These are phyloP conservation scores for Norana najaformis DNA, from an alignment of 2,888 invertebrate genomes.

Conservation along the genomic window DNA sequence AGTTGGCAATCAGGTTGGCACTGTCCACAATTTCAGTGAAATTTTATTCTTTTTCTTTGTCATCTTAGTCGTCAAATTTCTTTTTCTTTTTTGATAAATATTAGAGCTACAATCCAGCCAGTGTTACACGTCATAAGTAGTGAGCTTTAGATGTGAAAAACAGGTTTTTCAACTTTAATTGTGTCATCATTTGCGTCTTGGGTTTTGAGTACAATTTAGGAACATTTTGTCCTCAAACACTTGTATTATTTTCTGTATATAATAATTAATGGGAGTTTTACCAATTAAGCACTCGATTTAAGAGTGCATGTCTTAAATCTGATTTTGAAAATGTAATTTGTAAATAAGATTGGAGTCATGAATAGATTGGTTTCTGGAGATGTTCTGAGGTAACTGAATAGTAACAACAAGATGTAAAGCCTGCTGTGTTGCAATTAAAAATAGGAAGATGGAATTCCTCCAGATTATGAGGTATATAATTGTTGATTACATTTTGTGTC, in stretches of 20 bases:
- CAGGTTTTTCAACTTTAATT: too few species aligned
- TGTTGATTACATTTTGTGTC: neutral
- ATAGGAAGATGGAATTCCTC: neutral
- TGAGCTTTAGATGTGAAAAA: too few species aligned
- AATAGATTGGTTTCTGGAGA: neutral
- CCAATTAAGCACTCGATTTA: neutral
- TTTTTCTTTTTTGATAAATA: neutral
- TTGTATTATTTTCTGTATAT: too few species aligned
- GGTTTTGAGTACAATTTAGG: too few species aligned
- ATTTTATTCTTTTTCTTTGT: neutral
- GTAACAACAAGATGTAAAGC: neutral
- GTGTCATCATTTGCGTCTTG: too few species aligned
- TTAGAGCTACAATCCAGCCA: neutral
- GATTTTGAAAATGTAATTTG: neutral
- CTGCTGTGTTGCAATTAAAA: neutral
- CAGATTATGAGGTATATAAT: neutral
- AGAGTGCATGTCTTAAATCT: neutral
- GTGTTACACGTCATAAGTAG: too few species aligned
- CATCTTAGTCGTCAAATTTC: neutral
- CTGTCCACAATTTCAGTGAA: neutral
- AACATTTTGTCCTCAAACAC: too few species aligned
- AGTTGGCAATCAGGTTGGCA: neutral
- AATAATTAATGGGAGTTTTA: neutral
- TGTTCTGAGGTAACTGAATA: neutral
- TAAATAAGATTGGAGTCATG: neutral